Evolutionary conservation across 2,888 invertebrate genomes (phyloP).

Genomic region (Serrognathus titanus): DNA sequence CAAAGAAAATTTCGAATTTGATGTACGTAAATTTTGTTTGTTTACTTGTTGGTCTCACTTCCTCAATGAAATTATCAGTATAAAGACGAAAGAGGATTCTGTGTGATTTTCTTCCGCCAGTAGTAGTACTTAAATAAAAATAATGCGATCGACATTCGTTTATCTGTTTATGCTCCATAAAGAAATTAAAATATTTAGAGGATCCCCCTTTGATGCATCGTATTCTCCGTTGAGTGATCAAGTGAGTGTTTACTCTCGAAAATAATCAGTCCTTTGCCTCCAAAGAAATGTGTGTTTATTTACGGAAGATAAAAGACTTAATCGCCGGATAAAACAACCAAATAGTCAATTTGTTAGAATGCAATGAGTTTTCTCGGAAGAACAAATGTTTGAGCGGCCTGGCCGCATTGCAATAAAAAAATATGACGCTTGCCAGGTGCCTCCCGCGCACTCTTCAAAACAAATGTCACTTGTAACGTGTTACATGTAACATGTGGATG

Average conservation of each 20-base stretch:
- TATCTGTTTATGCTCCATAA: constrained; percentile 17
- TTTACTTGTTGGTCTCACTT: no score
- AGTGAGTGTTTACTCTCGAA: constrained; percentile 20
- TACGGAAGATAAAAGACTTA: constrained; percentile 18
- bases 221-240: constrained; percentile 20
- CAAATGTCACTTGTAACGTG: constrained; percentile 12
- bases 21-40: no score
- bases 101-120: no score
- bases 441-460: constrained; percentile 5
- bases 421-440: background rate
- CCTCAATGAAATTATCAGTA: no score
- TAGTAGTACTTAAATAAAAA: no score
- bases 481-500: constrained; percentile 9
- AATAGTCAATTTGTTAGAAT: constrained; percentile 17
- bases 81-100: no score
- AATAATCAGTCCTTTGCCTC: constrained; percentile 16
- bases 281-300: constrained; percentile 15
- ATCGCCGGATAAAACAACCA: constrained; percentile 21
- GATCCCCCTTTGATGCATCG: constrained; percentile 16
- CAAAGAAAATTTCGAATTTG: no score
- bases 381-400: constrained; percentile 12
- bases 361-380: constrained; percentile 19
- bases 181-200: constrained; percentile 21
- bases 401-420: background rate
- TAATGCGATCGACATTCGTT: background rate